phyloP scores from a whole-genome alignment of 2,888 invertebrate genomes.

The Temnothorax ravouxi region DNA sequence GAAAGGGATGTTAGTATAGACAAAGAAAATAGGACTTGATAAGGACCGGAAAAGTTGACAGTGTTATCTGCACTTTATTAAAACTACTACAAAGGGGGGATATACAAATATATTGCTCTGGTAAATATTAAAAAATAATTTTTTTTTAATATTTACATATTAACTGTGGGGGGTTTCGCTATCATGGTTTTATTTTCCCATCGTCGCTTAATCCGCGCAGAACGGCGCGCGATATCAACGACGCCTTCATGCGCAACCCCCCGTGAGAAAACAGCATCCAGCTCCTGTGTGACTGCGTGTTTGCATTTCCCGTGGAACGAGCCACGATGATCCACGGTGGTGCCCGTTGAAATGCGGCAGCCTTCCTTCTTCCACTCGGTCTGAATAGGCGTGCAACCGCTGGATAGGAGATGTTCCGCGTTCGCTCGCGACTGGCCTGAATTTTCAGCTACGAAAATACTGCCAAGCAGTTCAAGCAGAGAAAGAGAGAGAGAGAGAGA shows the following conservation, averaged over 20 bases:
- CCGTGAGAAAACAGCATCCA: constrained; percentile 40
- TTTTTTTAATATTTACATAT: constrained; percentile 1
- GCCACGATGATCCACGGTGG: constrained; percentile 53
- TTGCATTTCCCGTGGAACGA: constrained; percentile 48
- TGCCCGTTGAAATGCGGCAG: constrained; percentile 56
- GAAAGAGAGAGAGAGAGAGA: not conserved
- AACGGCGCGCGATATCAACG: constrained; percentile 28
- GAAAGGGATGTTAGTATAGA: too few species aligned
- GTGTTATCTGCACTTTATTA: not conserved
- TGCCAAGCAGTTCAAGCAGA: constrained; percentile 2
- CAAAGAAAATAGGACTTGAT: not conserved
- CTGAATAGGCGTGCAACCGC: constrained; percentile 45
- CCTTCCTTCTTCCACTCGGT: constrained; percentile 27
- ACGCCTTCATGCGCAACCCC: constrained; percentile 4
- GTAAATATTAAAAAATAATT: not conserved
- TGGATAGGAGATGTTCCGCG: constrained; percentile 61
- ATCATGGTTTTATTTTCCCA: constrained; percentile 14
- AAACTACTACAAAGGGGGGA: not conserved
- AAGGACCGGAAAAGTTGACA: not conserved
- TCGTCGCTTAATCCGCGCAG: constrained; percentile 35
- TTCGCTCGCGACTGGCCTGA: constrained; percentile 66
- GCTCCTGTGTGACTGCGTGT: constrained; percentile 25
- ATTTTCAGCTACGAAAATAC: constrained; percentile 64
- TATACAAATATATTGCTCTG: not conserved
- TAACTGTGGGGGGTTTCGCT: not conserved